These are phyloP conservation scores for Dendrophyllia cribrosa DNA, from an alignment of 64 coral and sea anemone genomes.

Conservation along the genomic window DNA sequence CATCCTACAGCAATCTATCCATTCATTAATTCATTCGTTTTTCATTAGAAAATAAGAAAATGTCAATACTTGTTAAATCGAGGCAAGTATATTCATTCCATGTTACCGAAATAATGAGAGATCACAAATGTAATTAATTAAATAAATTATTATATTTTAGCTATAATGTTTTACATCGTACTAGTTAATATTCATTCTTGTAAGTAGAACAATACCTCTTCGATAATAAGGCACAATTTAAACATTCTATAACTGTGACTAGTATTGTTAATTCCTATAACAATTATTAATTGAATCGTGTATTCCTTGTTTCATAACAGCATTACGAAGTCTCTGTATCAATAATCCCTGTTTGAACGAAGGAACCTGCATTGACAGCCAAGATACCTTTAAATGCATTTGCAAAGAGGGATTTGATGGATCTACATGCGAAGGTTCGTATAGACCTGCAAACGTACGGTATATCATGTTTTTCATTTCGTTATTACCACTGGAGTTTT, in stretches of 20 bases:
- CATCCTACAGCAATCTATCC: no score
- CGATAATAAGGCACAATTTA: no score
- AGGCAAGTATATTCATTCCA: no score
- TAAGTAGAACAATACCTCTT: no score
- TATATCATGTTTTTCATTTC: background rate
- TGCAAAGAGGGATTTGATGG: constrained; percentile 78
- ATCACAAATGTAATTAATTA: no score
- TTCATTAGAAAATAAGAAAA: no score
- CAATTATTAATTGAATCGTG: background rate
- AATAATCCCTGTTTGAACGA: constrained; percentile 85
- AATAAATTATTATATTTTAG: no score
- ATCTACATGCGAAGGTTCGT: constrained; percentile 88
- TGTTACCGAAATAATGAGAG: no score
- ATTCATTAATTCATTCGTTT: no score
- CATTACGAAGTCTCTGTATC: constrained; percentile 58
- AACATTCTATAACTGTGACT: background rate
- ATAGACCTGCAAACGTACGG: background rate
- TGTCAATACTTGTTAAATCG: no score
- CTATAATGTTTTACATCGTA: no score
- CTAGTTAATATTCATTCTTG: no score
- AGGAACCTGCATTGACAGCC: constrained; percentile 66
- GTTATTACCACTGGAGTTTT: background rate
- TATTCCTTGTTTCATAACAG: background rate
- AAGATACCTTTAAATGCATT: constrained; percentile 77
- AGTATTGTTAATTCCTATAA: background rate